A percentile compares a stretch with the other conserved stretches of the same genome.
Evolutionary conservation across 2,888 invertebrate genomes (phyloP).

Genomic region (Sarcophaga carnaria): DNA sequence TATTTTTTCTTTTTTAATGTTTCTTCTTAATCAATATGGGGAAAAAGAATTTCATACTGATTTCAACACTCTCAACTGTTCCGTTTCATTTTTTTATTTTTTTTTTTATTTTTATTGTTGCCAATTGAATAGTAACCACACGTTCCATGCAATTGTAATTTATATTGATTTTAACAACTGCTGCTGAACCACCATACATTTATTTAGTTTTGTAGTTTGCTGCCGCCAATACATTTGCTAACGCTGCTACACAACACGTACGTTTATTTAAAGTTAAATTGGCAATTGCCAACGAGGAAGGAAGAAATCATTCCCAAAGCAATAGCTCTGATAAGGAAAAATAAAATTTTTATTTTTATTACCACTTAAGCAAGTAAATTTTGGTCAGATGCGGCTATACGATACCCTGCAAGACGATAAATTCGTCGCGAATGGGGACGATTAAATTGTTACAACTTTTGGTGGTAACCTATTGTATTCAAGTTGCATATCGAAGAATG

Average conservation of each 20-base stretch:
- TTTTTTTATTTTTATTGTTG: neutral
- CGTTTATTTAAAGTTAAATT: conserved; percentile 48
- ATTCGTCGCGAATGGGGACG: no score
- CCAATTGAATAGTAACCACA: conserved; percentile 6
- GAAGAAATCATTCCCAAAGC: neutral
- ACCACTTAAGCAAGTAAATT: no score
- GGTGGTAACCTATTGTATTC: no score
- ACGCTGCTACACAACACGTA: conserved; percentile 12
- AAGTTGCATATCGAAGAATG: no score
- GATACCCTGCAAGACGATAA: no score
- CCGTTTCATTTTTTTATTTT: neutral
- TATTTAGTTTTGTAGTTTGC: neutral
- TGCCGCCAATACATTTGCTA: neutral
- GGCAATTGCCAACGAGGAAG: conserved; percentile 22
- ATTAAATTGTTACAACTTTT: no score
- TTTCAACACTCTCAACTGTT: conserved; percentile 36
- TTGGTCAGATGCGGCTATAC: no score
- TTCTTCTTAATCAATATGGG: neutral
- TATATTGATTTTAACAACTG: conserved; percentile 63
- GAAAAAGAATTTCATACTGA: conserved; percentile 42
- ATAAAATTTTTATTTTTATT: neutral
- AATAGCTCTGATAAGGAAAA: conserved; percentile 14
- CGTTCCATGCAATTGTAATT: conserved; percentile 52
- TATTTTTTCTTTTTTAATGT: neutral
- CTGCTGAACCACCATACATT: conserved; percentile 13